Conservation (phyloP, 1,140 invertebrate species). For the Tetragnatha versicolor region DNA sequence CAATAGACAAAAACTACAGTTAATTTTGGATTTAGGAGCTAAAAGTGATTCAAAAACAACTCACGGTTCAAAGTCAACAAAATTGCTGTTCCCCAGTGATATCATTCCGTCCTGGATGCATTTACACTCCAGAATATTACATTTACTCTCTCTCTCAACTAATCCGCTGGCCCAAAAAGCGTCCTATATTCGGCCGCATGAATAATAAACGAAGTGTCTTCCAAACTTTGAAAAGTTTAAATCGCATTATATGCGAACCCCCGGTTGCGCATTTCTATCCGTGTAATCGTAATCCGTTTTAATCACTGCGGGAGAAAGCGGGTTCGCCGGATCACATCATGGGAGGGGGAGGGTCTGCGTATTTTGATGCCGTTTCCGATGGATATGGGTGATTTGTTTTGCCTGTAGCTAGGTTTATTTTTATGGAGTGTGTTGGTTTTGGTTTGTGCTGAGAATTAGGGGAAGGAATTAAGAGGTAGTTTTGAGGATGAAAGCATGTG, state of each 20-base stretch:
- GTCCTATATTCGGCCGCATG: background rate
- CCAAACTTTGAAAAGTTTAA: background rate
- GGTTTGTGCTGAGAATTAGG: background rate
- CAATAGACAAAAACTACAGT: too few relatives aligned
- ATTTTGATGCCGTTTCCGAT: background rate
- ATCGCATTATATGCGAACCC: slow-evolving; percentile 7
- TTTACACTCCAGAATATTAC: too few relatives aligned
- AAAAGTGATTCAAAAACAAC: too few relatives aligned
- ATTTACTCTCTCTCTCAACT: too few relatives aligned
- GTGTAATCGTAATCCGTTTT: slow-evolving; percentile 34
- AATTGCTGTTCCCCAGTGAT: too few relatives aligned
- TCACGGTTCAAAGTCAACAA: too few relatives aligned
- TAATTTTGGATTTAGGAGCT: too few relatives aligned
- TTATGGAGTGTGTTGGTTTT: background rate
- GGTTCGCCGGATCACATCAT: slow-evolving; percentile 5
- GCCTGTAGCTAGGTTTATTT: too few relatives aligned
- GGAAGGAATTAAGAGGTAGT: background rate
- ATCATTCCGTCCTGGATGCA: too few relatives aligned
- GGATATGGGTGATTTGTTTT: too few relatives aligned
- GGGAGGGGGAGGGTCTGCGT: background rate
- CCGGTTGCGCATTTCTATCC: background rate
- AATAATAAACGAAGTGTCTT: slow-evolving; percentile 9
- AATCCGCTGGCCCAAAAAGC: too few relatives aligned
- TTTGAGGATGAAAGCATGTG: too few relatives aligned
- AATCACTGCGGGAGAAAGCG: background rate